These are phyloP conservation scores for Turritopsis rubra DNA, from an alignment of 30 jellyfish, hydroid and myxozoan species.

Conservation along the genomic window DNA sequence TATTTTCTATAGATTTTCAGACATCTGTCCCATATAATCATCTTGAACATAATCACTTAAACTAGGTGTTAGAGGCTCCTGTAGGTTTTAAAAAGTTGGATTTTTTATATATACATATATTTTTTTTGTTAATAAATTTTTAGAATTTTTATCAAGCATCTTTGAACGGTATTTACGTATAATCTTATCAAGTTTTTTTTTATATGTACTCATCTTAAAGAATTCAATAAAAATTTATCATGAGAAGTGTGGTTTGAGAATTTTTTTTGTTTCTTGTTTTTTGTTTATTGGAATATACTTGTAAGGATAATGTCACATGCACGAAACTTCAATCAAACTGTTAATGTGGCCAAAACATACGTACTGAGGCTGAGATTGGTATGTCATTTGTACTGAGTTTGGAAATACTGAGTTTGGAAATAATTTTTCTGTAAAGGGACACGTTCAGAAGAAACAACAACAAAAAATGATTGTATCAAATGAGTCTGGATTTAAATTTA, in stretches of 20 bases:
- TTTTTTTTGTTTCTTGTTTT: no score
- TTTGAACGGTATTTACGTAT: neutral
- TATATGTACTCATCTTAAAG: neutral
- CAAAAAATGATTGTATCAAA: neutral
- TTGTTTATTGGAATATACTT: neutral
- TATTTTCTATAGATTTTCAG: neutral
- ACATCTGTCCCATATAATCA: neutral
- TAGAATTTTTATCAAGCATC: neutral
- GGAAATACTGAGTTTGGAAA: no score
- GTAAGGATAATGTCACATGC: neutral
- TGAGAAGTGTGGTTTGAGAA: neutral
- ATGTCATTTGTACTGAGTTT: neutral
- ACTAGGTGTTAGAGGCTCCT: neutral
- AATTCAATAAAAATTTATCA: no score
- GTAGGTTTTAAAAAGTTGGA: neutral
- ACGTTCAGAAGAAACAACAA: neutral
- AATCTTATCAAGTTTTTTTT: neutral
- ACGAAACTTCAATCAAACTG: neutral
- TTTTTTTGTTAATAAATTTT: neutral
- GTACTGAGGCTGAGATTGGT: constrained; percentile 13
- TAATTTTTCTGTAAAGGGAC: no score
- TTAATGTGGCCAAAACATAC: neutral
- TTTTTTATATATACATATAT: no score
- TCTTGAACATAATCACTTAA: neutral
- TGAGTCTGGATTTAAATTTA: neutral